These are phyloP conservation scores for Trypoxylon attenuatum DNA, from an alignment of 2,888 invertebrate species.

Conservation along the genomic window DNA sequence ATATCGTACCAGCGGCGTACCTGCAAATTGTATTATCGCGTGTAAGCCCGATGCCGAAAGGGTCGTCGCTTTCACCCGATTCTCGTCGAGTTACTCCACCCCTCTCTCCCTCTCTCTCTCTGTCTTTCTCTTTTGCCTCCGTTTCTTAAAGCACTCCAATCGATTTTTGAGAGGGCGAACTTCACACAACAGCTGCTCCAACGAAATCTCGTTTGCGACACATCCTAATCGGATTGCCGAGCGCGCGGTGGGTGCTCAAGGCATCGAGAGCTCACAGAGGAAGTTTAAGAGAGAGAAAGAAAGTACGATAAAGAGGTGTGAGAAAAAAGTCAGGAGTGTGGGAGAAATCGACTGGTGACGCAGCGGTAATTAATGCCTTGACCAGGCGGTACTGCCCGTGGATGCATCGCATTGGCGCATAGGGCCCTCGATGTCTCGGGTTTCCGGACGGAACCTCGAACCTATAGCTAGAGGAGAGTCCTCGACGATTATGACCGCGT, in stretches of 20 bases:
- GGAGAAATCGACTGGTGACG: too few relatives aligned
- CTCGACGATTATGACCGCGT: conserved; percentile 47
- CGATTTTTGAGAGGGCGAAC: too few relatives aligned
- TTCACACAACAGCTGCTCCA: not conserved
- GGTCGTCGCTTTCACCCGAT: not conserved
- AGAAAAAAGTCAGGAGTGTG: too few relatives aligned
- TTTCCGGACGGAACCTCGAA: conserved; percentile 27
- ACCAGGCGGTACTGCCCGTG: conserved; percentile 22
- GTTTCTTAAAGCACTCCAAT: too few relatives aligned
- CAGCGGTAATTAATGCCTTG: conserved; percentile 41
- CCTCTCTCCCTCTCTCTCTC: too few relatives aligned
- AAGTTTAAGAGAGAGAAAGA: not conserved
- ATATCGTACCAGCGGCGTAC: conserved; percentile 10
- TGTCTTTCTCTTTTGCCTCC: too few relatives aligned
- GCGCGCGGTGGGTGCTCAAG: not conserved
- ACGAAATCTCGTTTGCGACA: not conserved
- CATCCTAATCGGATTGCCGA: not conserved
- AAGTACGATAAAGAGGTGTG: too few relatives aligned
- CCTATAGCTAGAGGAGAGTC: conserved; percentile 24
- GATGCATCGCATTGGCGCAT: conserved; percentile 13
- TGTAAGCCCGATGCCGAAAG: not conserved
- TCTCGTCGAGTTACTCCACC: too few relatives aligned
- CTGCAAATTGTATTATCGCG: conserved; percentile 10
- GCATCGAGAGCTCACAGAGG: not conserved
- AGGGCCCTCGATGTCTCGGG: conserved; percentile 42